Evolutionary conservation across 1,140 invertebrate genomes (phyloP), one percentile per base, ranked within the genome.

Genomic region (Plectrocnemia conspersa): DNA sequence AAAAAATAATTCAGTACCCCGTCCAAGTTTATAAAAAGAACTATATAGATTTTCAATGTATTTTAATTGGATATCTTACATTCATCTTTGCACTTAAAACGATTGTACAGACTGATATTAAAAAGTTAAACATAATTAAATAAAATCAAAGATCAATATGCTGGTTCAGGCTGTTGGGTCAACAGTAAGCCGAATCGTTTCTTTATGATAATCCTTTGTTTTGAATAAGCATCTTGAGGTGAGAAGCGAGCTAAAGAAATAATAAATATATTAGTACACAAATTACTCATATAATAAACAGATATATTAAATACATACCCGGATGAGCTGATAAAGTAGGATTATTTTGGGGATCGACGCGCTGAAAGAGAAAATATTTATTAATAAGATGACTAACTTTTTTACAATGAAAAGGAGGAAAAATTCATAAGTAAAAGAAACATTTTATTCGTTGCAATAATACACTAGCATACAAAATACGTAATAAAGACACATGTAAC

Each of bases 181-280:
- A 88, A 76, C 15, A 97, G 74, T 25, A 97, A 73, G 9, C 87
- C 86, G 76, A 93, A 97, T 68, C 94, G 78, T 67, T 89, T 89
- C 72, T 97, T 97, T 27, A 95, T 83, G 1, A 80, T 91, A 44
- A 97, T 85, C 56, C 94, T 79, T 65, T 97, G 85, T 61, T 86
- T 80, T 0, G 94, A 97, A 69, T 89, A 95, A 72, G 93, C 92
- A 66, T 98, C 94, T 74, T 97, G 92, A 0, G 94, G 93, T 11
- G 93, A 95, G 70, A 97, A 98, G 54, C 91, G 82, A 54, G 94
- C 93, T 86, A 66, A 47, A 83, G 23, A 68, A 33, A 52, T 61
- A 52, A 16, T 50, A 19, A 3, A 42, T 42, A 44, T 21, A 55
- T 56, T 58, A 50, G 55, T 47, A 25, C 22, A 15, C 18, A 33